Evolutionary conservation across 2,797 vertebrate genomes (phyloP).

Genomic region (Perodicticus potto): DNA sequence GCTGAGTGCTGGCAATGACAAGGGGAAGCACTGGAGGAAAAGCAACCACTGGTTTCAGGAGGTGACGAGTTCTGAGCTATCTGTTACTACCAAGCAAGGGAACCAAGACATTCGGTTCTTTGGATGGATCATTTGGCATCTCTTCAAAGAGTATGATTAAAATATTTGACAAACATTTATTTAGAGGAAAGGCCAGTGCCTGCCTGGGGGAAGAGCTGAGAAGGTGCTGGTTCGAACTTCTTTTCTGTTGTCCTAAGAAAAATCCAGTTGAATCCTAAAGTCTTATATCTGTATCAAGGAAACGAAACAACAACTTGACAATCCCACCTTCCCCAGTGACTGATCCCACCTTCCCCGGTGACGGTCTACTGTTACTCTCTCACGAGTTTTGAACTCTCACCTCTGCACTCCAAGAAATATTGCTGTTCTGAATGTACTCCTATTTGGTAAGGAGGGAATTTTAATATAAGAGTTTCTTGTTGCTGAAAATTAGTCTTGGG

Average conservation of each 20-base stretch:
- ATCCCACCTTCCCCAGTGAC: not conserved
- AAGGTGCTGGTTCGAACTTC: not conserved
- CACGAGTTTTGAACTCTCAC: not conserved
- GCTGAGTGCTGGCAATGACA: not conserved
- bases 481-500: not conserved
- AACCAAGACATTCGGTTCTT: constrained; percentile 23
- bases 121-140: not conserved
- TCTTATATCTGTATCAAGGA: not conserved
- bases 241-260: not conserved
- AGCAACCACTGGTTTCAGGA: not conserved
- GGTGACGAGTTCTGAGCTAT: constrained; percentile 55
- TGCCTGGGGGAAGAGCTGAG: not conserved
- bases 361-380: not conserved
- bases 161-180: constrained; percentile 48
- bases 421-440: not conserved
- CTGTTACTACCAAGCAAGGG: not conserved
- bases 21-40: not conserved
- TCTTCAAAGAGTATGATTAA: constrained; percentile 42
- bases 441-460: not conserved
- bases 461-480: not conserved
- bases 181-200: constrained; percentile 35
- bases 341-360: not conserved
- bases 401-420: not conserved
- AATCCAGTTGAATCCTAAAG: not conserved
- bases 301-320: not conserved